Conservation (phyloP, 2,888 invertebrate genomes). For the Phragmatobia fuliginosa region DNA sequence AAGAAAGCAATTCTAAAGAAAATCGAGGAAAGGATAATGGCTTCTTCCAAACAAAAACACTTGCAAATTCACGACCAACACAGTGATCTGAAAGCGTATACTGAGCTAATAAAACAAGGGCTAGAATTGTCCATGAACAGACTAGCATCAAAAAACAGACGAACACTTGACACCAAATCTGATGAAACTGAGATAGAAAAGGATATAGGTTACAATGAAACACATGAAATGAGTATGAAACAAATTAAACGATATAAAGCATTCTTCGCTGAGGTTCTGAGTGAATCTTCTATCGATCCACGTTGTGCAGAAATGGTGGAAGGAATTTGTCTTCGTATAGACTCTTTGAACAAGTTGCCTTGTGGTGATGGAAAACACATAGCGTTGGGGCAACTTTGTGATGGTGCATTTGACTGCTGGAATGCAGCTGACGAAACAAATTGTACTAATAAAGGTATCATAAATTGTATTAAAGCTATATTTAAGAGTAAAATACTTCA, state of each 20-base stretch:
- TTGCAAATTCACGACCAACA: slow-evolving; percentile 42
- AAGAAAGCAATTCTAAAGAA: slow-evolving; percentile 51
- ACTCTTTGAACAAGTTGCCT: slow-evolving; percentile 57
- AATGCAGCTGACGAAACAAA: slow-evolving; percentile 69
- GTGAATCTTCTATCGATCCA: slow-evolving; percentile 25
- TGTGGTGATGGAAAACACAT: slow-evolving; percentile 60
- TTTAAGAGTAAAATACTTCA: not conserved
- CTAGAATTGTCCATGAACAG: slow-evolving; percentile 47
- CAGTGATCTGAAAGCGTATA: slow-evolving; percentile 50
- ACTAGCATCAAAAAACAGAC: slow-evolving; percentile 26
- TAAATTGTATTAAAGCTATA: not conserved
- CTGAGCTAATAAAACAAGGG: slow-evolving; percentile 52
- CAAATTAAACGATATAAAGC: slow-evolving; percentile 34
- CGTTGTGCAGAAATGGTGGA: slow-evolving; percentile 50
- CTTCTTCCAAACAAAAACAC: slow-evolving; percentile 47
- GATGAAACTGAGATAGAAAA: slow-evolving; percentile 29
- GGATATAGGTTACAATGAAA: slow-evolving; percentile 21
- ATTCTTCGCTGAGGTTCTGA: slow-evolving; percentile 32
- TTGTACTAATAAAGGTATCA: slow-evolving; percentile 65
- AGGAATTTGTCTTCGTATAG: slow-evolving; percentile 60
- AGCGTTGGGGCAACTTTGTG: slow-evolving; percentile 64
- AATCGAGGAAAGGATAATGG: slow-evolving; percentile 48
- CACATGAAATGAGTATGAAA: slow-evolving; percentile 18
- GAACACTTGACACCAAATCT: slow-evolving; percentile 4
- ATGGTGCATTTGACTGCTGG: slow-evolving; percentile 65